Evolutionary conservation across 37 sponge, comb jelly and placozoan species (phyloP), one percentile per base, ranked within the genome.

Genomic region (Beroe ovata): DNA sequence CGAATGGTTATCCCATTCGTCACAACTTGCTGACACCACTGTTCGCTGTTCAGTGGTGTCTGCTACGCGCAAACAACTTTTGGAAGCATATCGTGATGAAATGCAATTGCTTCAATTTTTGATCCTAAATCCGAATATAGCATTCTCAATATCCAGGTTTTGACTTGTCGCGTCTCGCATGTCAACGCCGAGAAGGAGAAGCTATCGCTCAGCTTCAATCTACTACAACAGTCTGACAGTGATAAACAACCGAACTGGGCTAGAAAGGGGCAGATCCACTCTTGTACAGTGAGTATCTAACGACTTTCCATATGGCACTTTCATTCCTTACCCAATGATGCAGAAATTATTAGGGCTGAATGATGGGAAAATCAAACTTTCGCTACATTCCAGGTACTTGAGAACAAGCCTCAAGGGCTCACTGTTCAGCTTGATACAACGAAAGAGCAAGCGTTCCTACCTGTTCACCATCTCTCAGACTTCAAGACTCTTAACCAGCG

Each of bases 111-210:
- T n/a, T n/a, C n/a, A n/a, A n/a, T n/a, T n/a, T n/a, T n/a, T n/a
- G n/a, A n/a, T n/a, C n/a, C n/a, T n/a, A n/a, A n/a, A n/a, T n/a
- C n/a, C n/a, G n/a, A n/a, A n/a, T n/a, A n/a, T n/a, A n/a, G n/a
- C n/a, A n/a, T n/a, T n/a, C n/a, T 62, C n/a, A 20, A 23, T 19
- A 28, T 23, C 21, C 47, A 77, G 84, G 84, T 77, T 8, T 19
- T 77, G 19, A 36, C 84, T 37, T 77, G 84, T 35, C 84, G 84
- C 4, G 84, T 77, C 11, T 42, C 41, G 6, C 42, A 42, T 39
- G 84, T 77, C 3, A 25, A 77, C 28, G 38, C 84, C 4, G 84
- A 40, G 54, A 77, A 77, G n/a, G 54, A 77, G 54, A 77, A 77
- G 54, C 28, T 77, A 54, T 26, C 47, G 26, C 84, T 77, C 84